A percentile compares a stretch with the other conserved stretches of the same genome.
Conservation (phyloP, 2,113 vertebrate genomes). For the Genyomyrus donnyi region DNA sequence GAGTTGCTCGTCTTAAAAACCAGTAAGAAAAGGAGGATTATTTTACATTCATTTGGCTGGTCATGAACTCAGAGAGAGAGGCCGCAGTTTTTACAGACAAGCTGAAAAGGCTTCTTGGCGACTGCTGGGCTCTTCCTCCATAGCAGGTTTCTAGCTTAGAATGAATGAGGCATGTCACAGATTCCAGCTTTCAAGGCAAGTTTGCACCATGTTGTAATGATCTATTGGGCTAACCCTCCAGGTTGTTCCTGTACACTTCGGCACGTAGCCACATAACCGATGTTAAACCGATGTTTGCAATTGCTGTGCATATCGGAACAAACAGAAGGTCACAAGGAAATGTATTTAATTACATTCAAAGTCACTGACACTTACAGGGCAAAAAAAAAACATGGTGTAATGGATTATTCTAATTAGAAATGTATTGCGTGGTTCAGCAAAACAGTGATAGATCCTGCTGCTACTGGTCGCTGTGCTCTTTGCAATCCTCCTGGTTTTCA, state of each 20-base stretch:
- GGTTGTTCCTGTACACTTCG: not conserved
- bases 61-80: not conserved
- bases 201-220: not conserved
- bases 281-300: not conserved
- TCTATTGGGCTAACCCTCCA: not conserved
- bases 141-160: not conserved
- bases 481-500: not conserved
- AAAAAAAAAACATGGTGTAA: not conserved
- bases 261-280: not conserved
- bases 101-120: not conserved
- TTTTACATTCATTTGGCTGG: not conserved
- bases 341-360: not conserved
- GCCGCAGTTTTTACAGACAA: not conserved
- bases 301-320: not conserved
- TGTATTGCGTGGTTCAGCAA: not conserved
- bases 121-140: not conserved
- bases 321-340: not conserved
- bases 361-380: not conserved
- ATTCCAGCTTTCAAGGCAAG: not conserved
- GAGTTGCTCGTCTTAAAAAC: not conserved
- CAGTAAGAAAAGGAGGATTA: not conserved
- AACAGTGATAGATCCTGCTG: not conserved
- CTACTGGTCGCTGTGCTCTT: not conserved
- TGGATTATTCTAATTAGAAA: not conserved
- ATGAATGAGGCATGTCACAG: not conserved